Evolutionary conservation across 2,113 vertebrate species (phyloP), one percentile per base, ranked within the genome.

Genomic region (Turdus rufiventris): DNA sequence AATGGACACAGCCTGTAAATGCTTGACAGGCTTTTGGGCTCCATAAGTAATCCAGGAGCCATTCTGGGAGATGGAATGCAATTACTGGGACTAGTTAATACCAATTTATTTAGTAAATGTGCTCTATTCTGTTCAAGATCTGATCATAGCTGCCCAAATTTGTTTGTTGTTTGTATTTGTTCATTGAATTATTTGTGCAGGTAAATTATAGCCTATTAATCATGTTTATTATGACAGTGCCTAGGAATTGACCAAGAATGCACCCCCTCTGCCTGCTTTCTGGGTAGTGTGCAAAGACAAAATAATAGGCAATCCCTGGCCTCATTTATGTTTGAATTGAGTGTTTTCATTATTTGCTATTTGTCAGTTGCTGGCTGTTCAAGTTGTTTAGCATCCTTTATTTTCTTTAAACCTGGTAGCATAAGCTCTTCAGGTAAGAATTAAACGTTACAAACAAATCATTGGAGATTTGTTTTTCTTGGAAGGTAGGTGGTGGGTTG

Each of bases 341-440:
- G 88, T 88, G 93, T 85, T 95, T 97, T 97, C 94, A 94, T 96
- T 95, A 94, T 96, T 96, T 95, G 93, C 74, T 96, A n/a, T 96
- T 96, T 94, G 94, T 95, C 93, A 96, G 89, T 86, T 91, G 75
- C 74, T 80, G 85, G 91, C 67, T 12, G 0, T 93, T 96, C 77
- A 93, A 88, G 78, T 94, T 94, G 85, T 94, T 91, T 90, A 73
- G 81, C 48, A 33, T 80, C 91, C 60, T 95, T 96, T 95, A 81
- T 95, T 96, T 96, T 90, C 85, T 88, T 84, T 90, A 93, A 76
- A 85, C 43, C 48, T 5, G 3, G 72, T 83, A 93, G 67, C 63
- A 56, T 79, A 80, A 95, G 56, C 71, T 88, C 47, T 80, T 95
- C 82, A 83, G 83, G 47, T 62, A 63, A 88, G 88, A 95, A 97